Conservation (phyloP, 2,888 invertebrate species). For the Amiota minor region DNA sequence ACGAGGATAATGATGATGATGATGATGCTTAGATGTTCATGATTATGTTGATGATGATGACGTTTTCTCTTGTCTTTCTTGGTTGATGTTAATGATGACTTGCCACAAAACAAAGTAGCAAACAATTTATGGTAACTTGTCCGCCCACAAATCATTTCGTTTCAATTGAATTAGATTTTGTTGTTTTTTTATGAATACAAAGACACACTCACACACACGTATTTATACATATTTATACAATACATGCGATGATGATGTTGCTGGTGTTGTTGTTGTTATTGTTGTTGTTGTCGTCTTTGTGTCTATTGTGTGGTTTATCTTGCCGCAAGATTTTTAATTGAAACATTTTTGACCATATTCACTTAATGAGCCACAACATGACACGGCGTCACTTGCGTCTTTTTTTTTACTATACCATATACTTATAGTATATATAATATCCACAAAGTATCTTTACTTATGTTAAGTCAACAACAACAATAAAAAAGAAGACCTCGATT, state of each 20-base stretch:
- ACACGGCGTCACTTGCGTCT: slow-evolving; percentile 59
- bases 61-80: background rate
- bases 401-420: slow-evolving; percentile 20
- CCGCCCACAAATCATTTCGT: slow-evolving; percentile 60
- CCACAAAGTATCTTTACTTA: slow-evolving; percentile 51
- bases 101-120: slow-evolving; percentile 14
- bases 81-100: too few species aligned
- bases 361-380: slow-evolving; percentile 62
- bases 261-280: slow-evolving; percentile 27
- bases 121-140: slow-evolving; percentile 65
- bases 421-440: too few species aligned
- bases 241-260: slow-evolving; percentile 15
- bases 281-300: slow-evolving; percentile 36
- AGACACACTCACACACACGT: background rate
- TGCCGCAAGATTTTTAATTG: slow-evolving; percentile 50
- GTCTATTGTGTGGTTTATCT: slow-evolving; percentile 47
- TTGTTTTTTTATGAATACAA: slow-evolving; percentile 2
- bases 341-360: slow-evolving; percentile 66
- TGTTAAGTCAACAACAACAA: slow-evolving; percentile 46
- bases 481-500: slow-evolving; percentile 4
- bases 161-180: slow-evolving; percentile 15
- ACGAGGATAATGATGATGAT: background rate
- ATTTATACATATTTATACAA: slow-evolving; percentile 32
- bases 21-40: background rate
- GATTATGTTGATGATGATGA: background rate